A percentile compares a stretch with the other conserved stretches of the same genome.
Conservation (phyloP, 2,797 vertebrate genomes). For the Rhincodon typus region DNA sequence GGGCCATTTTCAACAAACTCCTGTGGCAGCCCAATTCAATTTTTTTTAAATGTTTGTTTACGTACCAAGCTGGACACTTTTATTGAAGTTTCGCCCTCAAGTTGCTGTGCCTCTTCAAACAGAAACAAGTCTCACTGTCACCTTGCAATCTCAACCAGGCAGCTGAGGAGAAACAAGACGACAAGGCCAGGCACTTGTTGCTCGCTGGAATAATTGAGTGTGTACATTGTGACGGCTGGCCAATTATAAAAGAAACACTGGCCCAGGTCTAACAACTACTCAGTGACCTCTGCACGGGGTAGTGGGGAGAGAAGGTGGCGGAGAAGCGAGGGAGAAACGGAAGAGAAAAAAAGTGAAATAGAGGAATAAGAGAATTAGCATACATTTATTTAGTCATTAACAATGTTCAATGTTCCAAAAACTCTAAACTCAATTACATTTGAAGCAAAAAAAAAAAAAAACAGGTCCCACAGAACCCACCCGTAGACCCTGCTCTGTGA, state of each 20-base stretch:
- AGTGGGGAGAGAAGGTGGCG: neutral
- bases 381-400: neutral
- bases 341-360: too few species aligned
- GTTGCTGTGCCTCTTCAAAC: neutral
- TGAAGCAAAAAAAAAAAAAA: neutral
- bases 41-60: neutral
- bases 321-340: neutral
- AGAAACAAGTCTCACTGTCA: neutral
- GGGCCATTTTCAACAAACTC: neutral
- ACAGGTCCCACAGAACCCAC: too few species aligned
- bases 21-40: neutral
- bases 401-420: neutral
- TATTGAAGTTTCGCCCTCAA: neutral
- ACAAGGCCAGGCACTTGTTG: neutral
- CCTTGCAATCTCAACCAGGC: neutral
- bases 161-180: neutral
- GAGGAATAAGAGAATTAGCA: neutral
- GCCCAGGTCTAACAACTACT: neutral
- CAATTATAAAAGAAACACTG: neutral
- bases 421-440: neutral
- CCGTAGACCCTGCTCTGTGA: too few species aligned
- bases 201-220: neutral
- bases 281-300: neutral
- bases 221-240: neutral
- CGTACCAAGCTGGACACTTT: too few species aligned